Base-by-base conservation (phyloP, 2,113 vertebrate species). In the Dascyllus trimaculatus region DNA sequence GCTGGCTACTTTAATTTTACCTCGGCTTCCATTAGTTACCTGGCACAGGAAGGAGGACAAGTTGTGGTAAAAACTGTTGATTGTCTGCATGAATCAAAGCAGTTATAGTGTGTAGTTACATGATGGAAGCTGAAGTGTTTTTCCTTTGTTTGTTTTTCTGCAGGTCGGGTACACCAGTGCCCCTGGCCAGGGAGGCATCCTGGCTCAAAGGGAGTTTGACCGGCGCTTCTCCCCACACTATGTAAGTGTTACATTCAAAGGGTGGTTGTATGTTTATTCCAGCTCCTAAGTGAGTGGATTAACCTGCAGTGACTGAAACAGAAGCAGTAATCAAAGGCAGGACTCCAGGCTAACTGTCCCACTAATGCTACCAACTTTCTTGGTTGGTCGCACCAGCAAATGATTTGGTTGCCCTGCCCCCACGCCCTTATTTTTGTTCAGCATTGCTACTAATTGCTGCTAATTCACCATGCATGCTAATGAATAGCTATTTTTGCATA, bases 1-100 rank as follows among this genome's bases (percentile, higher is more conserved):
- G 97, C 97, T 0, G 98, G 97, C 0, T 98, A 99, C 88, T 99
- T 99, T 75, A 99, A 99, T 91, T 99, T 99, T 89, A 99, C 97
- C 40, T 99, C 98, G 0, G 98, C 98, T 0, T 95, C 97, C 0
- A 95, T 99, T 82, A 97, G 96, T 0, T 99, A 98, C 85, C 88
- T 98, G 90, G 96, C 96, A 0, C 98, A 99, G 91, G 98, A 99
- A 70, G 97, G 96, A 0, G 96, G 96, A 0, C 95, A 95, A 26
- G 97, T 98, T 0, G 95, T 99, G 97, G 97, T 99, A 84, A 96
- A 94, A 92, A 1, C 61, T 48, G 18, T 40, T 67, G 0, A 52
- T 62, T 21, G 32, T 62, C 19, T 24, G 48, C 1, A 9, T 40
- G 1, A 7, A 25, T 63, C 11, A 17, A 15, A 43, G 22, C 29